These are phyloP conservation scores for Pterobdella sp. DNA, from an alignment of 2,888 invertebrate species.

Conservation along the genomic window DNA sequence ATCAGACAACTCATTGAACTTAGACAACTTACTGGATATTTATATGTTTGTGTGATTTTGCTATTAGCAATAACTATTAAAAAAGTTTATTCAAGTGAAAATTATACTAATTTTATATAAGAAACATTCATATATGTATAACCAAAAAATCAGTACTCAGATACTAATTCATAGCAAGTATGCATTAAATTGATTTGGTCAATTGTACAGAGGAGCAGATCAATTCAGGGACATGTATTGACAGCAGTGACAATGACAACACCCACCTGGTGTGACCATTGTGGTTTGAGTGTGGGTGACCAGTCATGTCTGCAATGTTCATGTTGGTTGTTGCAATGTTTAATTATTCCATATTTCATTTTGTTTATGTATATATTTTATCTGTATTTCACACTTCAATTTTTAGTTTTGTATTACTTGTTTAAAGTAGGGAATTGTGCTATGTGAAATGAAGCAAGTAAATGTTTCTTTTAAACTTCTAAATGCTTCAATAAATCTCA, in stretches of 20 bases:
- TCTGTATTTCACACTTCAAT: no score
- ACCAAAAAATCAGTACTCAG: no score
- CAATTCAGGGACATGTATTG: background rate
- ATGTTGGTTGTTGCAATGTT: background rate
- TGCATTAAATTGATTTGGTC: no score
- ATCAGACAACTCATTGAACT: constrained; percentile 3
- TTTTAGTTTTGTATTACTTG: no score
- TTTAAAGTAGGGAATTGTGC: no score
- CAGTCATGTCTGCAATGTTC: constrained; percentile 3
- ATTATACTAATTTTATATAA: background rate
- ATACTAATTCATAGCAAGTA: no score
- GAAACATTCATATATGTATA: background rate
- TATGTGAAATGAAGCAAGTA: no score
- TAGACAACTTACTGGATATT: background rate
- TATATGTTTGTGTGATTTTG: background rate
- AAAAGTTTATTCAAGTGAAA: background rate
- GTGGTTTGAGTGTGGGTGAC: background rate
- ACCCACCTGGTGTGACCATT: constrained; percentile 11
- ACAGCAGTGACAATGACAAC: background rate
- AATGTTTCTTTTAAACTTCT: no score
- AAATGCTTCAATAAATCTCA: no score
- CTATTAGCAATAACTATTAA: background rate
- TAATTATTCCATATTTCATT: no score
- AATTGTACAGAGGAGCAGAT: constrained; percentile 9
- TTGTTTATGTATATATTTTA: no score